Evolutionary conservation across 2,888 invertebrate species (phyloP), one percentile per base, ranked within the genome.

Genomic region (Thecophora atra): DNA sequence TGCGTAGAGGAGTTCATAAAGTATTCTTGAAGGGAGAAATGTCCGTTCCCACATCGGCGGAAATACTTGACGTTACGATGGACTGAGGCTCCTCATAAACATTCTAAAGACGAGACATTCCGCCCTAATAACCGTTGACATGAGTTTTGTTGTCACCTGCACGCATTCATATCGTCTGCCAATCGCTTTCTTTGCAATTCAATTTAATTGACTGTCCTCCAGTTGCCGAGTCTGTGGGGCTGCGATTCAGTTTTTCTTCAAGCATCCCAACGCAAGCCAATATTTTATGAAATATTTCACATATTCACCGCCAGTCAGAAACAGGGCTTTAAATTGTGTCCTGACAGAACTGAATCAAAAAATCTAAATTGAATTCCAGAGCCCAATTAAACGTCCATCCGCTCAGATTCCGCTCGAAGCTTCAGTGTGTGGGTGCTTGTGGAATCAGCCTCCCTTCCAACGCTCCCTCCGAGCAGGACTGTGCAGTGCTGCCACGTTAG

Each of bases 361-460:
- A 63, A 54, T 65, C 65, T 69, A 72, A 72, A 72, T 72, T 72
- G 72, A 72, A 72, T 72, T 72, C 69, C 72, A 69, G 72, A 56
- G 42, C 68, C 68, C 68, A 72, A 72, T 72, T 72, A 72, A 72
- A 64, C 62, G 72, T 52, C 52, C 69, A 58, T 72, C 62, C 62
- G 68, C 37, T 63, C 37, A 44, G 68, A 11, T 69, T 19, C 19
- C 11, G 24, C 15, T n/a, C 47, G n/a, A 17, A 47, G 47, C 47
- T 47, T 5, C 47, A n/a, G 17, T 47, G 6, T 47, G 47, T 47
- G 15, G 47, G 47, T 8, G 17, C 47, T 17, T n/a, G 6, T n/a
- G n/a, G 5, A 11, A 13, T 13, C 44, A 13, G 13, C 44, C 44
- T 47, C 3, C 0, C 47, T 47, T n/a, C 47, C n/a, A 47, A 47